Percentiles rank a stretch among this genome's conserved stretches.
These are phyloP conservation scores for Ganaspis sp. DNA, from an alignment of 1,140 invertebrate genomes.

Conservation along the genomic window DNA sequence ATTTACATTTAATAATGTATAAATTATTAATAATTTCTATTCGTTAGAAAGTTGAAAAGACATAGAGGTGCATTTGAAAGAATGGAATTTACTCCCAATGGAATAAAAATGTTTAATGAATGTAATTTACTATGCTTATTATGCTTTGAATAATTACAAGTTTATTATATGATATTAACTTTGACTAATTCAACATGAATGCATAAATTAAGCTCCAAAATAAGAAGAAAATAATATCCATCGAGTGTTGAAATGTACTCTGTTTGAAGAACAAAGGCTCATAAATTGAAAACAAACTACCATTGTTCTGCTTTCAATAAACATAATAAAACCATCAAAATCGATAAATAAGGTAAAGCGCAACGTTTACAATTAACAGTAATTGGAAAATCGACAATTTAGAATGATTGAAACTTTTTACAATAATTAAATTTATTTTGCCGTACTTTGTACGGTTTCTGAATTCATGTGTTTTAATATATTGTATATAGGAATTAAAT, in stretches of 20 bases:
- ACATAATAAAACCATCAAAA: neutral
- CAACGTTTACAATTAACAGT: neutral
- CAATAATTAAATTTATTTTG: too few species aligned
- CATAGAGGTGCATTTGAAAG: too few species aligned
- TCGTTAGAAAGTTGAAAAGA: too few species aligned
- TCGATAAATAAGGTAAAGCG: neutral
- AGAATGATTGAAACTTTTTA: neutral
- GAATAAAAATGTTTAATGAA: too few species aligned
- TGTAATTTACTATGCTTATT: too few species aligned
- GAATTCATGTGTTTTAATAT: neutral
- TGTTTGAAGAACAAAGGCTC: neutral
- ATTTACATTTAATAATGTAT: too few species aligned
- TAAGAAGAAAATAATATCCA: neutral
- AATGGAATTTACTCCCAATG: too few species aligned
- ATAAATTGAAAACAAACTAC: conserved; percentile 2
- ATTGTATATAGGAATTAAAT: neutral
- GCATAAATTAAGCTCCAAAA: neutral
- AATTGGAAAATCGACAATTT: neutral
- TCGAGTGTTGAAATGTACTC: neutral
- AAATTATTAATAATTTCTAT: too few species aligned
- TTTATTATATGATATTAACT: too few species aligned
- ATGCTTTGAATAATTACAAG: too few species aligned
- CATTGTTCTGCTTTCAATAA: neutral
- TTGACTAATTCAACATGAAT: neutral
- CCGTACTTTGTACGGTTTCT: too few species aligned